phyloP scores from a whole-genome alignment of 2,113 vertebrate species.

The Ophthalmolycus amberensis region DNA sequence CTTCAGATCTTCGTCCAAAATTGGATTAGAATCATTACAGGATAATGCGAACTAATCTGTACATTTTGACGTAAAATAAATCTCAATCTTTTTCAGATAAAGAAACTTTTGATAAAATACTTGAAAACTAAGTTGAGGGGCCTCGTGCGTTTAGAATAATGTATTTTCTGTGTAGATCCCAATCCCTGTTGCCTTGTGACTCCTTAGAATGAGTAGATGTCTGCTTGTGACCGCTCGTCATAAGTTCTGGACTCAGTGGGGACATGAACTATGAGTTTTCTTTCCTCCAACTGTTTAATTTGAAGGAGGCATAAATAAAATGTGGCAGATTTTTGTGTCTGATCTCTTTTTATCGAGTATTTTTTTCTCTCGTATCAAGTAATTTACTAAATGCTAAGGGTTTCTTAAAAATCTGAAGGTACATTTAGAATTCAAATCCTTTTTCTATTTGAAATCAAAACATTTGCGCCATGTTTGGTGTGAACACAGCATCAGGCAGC shows the following conservation, averaged over 20 bases:
- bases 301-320: neutral
- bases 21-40: neutral
- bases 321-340: too few species aligned
- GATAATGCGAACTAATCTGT: neutral
- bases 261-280: neutral
- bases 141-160: neutral
- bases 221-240: neutral
- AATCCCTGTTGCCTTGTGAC: neutral
- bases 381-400: too few species aligned
- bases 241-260: conserved; percentile 4
- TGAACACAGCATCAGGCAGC: too few species aligned
- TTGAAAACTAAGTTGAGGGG: neutral
- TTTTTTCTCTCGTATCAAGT: neutral
- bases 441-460: too few species aligned
- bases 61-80: neutral
- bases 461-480: too few species aligned
- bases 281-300: neutral
- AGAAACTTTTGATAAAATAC: neutral
- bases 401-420: too few species aligned
- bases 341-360: too few species aligned
- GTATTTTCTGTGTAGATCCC: neutral
- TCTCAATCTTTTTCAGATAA: neutral
- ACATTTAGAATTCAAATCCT: too few species aligned
- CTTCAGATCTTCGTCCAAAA: neutral
- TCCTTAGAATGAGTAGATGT: neutral